phyloP scores from a whole-genome alignment of 2,888 invertebrate species.

The Himalopsyche japonica region DNA sequence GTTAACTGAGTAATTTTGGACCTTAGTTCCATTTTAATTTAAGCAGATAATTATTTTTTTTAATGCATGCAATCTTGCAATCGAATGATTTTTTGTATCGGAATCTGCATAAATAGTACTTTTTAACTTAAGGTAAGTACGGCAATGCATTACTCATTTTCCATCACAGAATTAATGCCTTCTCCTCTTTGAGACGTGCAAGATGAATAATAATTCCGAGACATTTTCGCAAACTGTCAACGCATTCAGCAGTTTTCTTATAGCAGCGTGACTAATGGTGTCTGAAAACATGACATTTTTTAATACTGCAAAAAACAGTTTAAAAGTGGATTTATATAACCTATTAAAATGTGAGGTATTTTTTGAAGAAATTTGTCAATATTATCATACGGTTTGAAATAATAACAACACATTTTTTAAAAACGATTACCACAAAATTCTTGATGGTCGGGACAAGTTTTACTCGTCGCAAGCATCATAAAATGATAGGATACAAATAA shows the following conservation, averaged over 20 bases:
- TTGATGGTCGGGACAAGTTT: no score
- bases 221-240: constrained; percentile 2
- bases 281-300: not conserved
- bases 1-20: no score
- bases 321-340: not conserved
- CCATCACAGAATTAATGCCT: not conserved
- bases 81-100: no score
- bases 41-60: no score
- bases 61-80: no score
- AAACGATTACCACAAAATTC: no score
- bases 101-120: no score
- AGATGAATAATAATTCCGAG: not conserved
- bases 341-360: not conserved
- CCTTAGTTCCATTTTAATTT: no score
- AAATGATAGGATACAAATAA: no score
- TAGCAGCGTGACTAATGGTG: not conserved
- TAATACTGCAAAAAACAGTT: not conserved
- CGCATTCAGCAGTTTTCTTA: not conserved
- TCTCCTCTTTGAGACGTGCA: not conserved
- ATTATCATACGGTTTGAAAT: no score
- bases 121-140: not conserved
- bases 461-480: no score
- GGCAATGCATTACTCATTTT: not conserved
- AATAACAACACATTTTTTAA: no score
- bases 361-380: not conserved